These are phyloP conservation scores for Charina bottae DNA, from an alignment of 2,113 vertebrate genomes.

Conservation along the genomic window DNA sequence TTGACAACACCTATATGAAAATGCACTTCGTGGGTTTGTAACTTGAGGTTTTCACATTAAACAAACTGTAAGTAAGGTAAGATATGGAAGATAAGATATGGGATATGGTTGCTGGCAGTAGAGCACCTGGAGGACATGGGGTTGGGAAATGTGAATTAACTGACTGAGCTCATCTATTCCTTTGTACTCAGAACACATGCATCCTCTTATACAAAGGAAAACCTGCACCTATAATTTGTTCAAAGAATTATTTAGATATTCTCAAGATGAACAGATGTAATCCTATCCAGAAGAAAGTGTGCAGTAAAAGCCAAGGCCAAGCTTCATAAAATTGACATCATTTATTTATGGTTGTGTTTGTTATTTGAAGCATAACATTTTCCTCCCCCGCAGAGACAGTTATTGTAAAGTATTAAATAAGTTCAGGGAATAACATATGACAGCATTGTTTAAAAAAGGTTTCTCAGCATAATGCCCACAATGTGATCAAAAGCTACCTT, in stretches of 20 bases:
- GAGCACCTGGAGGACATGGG: background rate
- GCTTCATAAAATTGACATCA: background rate
- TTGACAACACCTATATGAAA: background rate
- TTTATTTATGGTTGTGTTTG: conserved; percentile 23
- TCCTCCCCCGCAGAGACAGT: background rate
- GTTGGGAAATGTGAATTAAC: background rate
- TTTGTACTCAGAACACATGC: background rate
- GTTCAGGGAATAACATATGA: conserved; percentile 9
- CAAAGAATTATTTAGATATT: background rate
- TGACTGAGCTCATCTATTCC: background rate
- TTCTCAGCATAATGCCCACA: background rate
- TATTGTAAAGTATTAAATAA: conserved; percentile 8
- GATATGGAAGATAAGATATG: background rate
- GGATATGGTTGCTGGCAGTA: background rate
- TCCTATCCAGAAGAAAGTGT: background rate
- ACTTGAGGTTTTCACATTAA: background rate
- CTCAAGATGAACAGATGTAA: background rate
- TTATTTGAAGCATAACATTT: background rate
- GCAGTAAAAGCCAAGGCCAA: background rate
- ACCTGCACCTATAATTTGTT: background rate
- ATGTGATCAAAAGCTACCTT: background rate
- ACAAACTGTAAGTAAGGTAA: background rate
- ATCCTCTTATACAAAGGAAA: background rate
- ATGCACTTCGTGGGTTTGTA: background rate
- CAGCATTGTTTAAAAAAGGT: background rate